phyloP scores from a whole-genome alignment of 2,888 invertebrate genomes.

The Tupiocoris notatus region DNA sequence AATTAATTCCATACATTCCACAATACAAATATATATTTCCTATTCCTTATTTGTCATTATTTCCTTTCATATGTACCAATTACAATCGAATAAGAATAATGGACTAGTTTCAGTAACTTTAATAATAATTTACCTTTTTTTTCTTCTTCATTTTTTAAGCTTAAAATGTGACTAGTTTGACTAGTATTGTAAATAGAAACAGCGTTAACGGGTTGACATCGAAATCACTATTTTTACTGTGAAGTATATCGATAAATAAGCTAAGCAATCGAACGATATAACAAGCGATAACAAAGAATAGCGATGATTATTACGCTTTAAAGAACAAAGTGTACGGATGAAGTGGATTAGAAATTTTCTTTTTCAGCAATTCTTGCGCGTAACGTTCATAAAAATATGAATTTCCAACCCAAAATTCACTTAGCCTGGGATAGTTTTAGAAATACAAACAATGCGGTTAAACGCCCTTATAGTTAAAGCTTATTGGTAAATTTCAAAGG shows the following conservation, averaged over 20 bases:
- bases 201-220: conserved; percentile 20
- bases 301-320: conserved; percentile 5
- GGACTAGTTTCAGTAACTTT: conserved; percentile 14
- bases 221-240: conserved; percentile 17
- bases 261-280: conserved; percentile 28
- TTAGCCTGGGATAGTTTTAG: background rate
- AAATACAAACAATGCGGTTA: background rate
- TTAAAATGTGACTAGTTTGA: conserved; percentile 21
- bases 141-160: too few relatives aligned
- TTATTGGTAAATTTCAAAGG: background rate
- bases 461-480: background rate
- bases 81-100: background rate
- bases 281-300: conserved; percentile 31
- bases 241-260: background rate
- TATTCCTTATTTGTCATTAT: conserved; percentile 14
- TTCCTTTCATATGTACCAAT: conserved; percentile 8
- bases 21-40: conserved; percentile 38
- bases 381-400: conserved; percentile 35
- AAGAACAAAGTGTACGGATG: background rate
- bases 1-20: conserved; percentile 26
- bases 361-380: too few relatives aligned
- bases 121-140: background rate
- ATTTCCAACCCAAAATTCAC: conserved; percentile 16
- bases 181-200: conserved; percentile 15
- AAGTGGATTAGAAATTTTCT: conserved; percentile 21